Base-by-base conservation (phyloP, 2,888 invertebrate genomes). In the Ischnura elegans region DNA sequence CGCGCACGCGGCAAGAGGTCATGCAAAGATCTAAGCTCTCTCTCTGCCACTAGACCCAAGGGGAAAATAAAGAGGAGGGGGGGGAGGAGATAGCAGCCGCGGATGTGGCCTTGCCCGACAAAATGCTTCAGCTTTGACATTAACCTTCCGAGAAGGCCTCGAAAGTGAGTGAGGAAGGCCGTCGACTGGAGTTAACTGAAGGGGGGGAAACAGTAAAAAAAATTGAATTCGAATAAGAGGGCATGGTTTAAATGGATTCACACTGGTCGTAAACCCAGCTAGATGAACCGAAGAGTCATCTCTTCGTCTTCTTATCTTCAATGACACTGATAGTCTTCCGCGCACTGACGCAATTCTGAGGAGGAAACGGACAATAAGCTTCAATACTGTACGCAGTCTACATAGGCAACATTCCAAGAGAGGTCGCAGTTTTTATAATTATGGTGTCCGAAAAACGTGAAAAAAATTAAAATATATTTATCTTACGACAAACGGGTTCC, bases 81-180 rank as follows among this genome's bases (percentile, higher is more conserved):
- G 29, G 36, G 43, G 45, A 90, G 25, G 13, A 51, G 42, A 16
- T 43, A 55, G 55, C 87, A 55, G 55, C 87, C 42, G 21, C 36
- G 6, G 87, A 61, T 76, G 90, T 90, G 90, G 90, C 90, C 90
- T 90, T 90, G 90, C 55, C 43, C 36, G 42, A 90, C 90, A 61
- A 66, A 90, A 90, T 87, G 90, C n/a, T 61, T n/a, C 43, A 61
- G 19, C 42, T 19, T 42, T 90, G 90, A 55, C 90, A 90, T 61
- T 90, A 90, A 90, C 90, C 61, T 90, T 90, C 90, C n/a, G 16
- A 76, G 16, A 76, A 76, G 13, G 76, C 10, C 76, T 76, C 76
- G 76, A 76, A 76, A 76, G 76, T 13, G 76, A 76, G 16, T 76
- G 76, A 61, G 61, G n/a, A 13, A 36, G 36, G 36, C 76, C 29